Evolutionary conservation across 2,888 invertebrate species (phyloP).

Genomic region (Sphinx pinastri): DNA sequence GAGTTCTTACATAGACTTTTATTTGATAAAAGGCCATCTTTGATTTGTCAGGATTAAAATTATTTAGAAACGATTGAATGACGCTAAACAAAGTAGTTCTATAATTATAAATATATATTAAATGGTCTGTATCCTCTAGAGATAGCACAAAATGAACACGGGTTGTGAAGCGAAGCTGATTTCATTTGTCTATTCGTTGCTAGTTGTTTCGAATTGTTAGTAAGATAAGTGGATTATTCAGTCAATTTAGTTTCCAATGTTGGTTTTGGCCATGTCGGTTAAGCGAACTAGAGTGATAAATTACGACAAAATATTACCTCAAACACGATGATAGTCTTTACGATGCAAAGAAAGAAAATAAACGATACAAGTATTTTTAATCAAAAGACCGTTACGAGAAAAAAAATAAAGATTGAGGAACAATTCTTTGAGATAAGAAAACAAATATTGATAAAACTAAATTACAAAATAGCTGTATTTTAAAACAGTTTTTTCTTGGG

Average conservation of each 20-base stretch:
- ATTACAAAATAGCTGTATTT: background rate
- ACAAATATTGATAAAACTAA: background rate
- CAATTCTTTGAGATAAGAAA: background rate
- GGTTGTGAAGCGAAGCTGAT: background rate
- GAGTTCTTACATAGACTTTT: too few relatives aligned
- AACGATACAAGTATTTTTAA: background rate
- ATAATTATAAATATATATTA: too few relatives aligned
- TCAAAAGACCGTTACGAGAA: background rate
- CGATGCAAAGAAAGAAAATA: background rate
- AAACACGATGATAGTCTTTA: background rate
- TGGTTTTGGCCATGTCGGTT: background rate
- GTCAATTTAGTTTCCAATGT: slow-evolving; percentile 6
- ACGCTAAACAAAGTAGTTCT: too few relatives aligned
- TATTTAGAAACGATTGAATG: too few relatives aligned
- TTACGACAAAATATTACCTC: background rate
- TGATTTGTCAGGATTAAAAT: too few relatives aligned
- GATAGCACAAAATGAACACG: background rate
- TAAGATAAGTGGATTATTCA: background rate
- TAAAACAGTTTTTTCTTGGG: too few relatives aligned
- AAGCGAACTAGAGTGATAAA: background rate
- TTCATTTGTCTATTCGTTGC: background rate
- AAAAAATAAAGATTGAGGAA: background rate
- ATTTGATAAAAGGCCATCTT: too few relatives aligned
- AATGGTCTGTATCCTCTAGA: background rate
- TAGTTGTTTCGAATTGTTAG: background rate